Conservation (phyloP, 2,888 invertebrate species). For the Epinotia nisella region DNA sequence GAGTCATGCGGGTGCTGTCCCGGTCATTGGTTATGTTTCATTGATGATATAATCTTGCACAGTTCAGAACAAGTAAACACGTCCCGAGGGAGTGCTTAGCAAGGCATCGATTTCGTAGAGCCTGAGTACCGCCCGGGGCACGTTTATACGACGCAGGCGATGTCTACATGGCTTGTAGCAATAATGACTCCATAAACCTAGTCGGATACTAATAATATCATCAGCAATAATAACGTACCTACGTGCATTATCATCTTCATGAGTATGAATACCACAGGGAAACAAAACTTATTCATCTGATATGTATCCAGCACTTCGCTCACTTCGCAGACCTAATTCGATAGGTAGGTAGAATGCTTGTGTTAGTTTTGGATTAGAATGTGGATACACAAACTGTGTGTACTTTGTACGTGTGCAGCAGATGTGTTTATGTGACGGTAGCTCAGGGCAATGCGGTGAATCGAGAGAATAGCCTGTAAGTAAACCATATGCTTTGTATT, state of each 20-base stretch:
- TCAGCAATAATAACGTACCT: neutral
- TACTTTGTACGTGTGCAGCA: conserved; percentile 38
- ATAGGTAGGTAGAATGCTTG: conserved; percentile 29
- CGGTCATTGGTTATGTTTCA: conserved; percentile 23
- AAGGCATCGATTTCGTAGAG: conserved; percentile 41
- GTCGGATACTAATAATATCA: conserved; percentile 20
- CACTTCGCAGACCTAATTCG: conserved; percentile 25
- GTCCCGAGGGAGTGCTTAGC: conserved; percentile 36
- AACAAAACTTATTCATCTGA: neutral
- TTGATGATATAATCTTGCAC: conserved; percentile 29
- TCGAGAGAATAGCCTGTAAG: conserved; percentile 50
- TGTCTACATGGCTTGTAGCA: conserved; percentile 32
- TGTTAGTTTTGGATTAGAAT: conserved; percentile 44
- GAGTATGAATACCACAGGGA: neutral
- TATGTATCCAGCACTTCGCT: conserved; percentile 15
- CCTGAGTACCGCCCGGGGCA: conserved; percentile 38
- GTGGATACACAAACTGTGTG: conserved; percentile 42
- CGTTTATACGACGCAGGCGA: conserved; percentile 37
- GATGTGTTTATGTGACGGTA: conserved; percentile 42
- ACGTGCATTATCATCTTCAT: neutral
- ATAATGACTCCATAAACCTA: conserved; percentile 36
- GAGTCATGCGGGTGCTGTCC: conserved; percentile 21
- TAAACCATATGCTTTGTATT: conserved; percentile 12
- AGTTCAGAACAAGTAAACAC: conserved; percentile 39
- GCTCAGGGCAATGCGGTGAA: conserved; percentile 53